These are phyloP conservation scores for Drosophila sordidapex DNA, from an alignment of 2,888 invertebrate genomes.

Conservation along the genomic window DNA sequence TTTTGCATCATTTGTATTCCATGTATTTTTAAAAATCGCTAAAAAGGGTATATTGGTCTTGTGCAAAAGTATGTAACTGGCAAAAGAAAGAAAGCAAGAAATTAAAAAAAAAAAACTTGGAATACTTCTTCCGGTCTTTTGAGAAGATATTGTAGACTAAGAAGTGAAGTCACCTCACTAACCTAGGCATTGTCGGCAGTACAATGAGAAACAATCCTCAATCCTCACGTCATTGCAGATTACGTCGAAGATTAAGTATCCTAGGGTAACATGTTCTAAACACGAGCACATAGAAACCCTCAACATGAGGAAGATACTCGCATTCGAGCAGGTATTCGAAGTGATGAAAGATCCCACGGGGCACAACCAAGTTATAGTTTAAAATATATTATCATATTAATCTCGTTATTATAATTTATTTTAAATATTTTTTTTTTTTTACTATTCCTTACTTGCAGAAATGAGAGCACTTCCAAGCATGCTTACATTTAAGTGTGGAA, in stretches of 20 bases:
- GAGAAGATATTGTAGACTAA: neutral
- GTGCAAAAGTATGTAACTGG: neutral
- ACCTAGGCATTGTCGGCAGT: neutral
- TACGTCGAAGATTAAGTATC: neutral
- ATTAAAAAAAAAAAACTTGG: neutral
- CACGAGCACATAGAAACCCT: neutral
- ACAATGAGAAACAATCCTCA: neutral
- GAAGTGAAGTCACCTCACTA: neutral
- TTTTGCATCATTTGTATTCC: conserved; percentile 9
- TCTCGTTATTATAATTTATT: neutral
- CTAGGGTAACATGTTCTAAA: too few species aligned
- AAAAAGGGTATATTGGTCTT: neutral
- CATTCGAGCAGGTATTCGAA: too few species aligned
- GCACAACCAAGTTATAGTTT: neutral
- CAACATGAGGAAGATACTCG: neutral
- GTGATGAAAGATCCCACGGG: too few species aligned
- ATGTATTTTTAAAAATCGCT: neutral
- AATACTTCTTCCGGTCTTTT: neutral
- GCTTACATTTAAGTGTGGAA: neutral
- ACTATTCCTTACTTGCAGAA: neutral
- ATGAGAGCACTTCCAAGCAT: neutral
- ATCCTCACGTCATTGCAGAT: neutral
- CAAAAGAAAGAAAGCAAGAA: neutral
- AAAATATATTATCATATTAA: neutral
- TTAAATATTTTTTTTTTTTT: neutral